A percentile compares a stretch with the other conserved stretches of the same genome.
Conservation (phyloP, 2,113 vertebrate genomes). For the Laticauda colubrina region DNA sequence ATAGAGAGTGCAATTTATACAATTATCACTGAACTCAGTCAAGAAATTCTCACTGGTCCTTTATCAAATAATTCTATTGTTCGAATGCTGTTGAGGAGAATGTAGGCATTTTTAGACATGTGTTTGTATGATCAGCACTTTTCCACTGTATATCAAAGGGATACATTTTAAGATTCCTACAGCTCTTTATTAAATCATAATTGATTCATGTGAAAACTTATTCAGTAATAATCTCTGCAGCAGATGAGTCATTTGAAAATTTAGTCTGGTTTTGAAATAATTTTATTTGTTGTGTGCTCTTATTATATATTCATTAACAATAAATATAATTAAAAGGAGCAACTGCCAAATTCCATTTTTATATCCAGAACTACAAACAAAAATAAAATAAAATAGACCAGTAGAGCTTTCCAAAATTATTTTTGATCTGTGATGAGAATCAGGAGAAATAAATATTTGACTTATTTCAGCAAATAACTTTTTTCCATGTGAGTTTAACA, state of each 20-base stretch:
- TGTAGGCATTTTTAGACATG: neutral
- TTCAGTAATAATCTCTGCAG: neutral
- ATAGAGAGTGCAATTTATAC: conserved; percentile 3
- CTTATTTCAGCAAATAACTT: neutral
- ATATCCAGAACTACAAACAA: neutral
- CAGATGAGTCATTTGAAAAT: neutral
- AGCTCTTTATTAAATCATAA: neutral
- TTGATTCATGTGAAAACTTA: neutral
- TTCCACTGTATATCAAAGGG: neutral
- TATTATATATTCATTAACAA: conserved; percentile 29
- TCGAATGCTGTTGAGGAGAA: neutral
- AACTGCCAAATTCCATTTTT: conserved; percentile 24
- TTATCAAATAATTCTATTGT: conserved; percentile 10
- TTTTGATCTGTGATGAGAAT: neutral
- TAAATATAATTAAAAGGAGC: conserved; percentile 25
- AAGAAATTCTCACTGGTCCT: neutral
- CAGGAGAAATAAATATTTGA: conserved; percentile 11
- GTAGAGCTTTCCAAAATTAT: neutral
- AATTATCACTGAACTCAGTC: conserved; percentile 1
- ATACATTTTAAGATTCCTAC: neutral
- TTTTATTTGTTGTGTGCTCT: neutral
- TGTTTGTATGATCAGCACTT: neutral
- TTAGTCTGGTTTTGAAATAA: neutral
- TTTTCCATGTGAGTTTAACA: neutral
- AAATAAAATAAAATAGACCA: neutral